These are phyloP conservation scores for Heliornis fulica DNA, from an alignment of 2,113 vertebrate species.

Conservation along the genomic window DNA sequence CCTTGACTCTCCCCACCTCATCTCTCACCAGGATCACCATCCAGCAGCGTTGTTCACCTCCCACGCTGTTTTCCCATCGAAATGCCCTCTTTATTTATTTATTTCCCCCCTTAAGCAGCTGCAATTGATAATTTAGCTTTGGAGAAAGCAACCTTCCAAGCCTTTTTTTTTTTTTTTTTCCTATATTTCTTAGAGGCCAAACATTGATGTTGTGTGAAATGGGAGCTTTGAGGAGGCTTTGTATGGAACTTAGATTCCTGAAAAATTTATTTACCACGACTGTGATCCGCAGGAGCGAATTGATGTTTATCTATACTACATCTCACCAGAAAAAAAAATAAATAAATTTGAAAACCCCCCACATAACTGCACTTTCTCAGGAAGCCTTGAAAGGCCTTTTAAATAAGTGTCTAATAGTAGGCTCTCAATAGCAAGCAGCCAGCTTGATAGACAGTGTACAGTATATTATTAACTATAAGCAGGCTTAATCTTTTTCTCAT, in stretches of 20 bases:
- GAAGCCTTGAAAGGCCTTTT: constrained; percentile 68
- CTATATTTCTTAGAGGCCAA: constrained; percentile 70
- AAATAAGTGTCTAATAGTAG: constrained; percentile 73
- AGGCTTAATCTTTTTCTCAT: constrained; percentile 70
- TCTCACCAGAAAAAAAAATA: constrained; percentile 53
- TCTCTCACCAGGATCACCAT: not conserved
- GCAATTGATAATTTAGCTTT: constrained; percentile 71
- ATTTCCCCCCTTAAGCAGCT: constrained; percentile 8
- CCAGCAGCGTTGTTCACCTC: not conserved
- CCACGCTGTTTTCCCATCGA: not conserved
- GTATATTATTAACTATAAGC: constrained; percentile 66
- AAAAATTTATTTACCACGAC: constrained; percentile 80
- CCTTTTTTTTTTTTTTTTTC: no score
- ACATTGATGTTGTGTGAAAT: constrained; percentile 74
- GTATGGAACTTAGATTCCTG: constrained; percentile 72
- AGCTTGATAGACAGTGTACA: constrained; percentile 56
- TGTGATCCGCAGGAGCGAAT: constrained; percentile 72
- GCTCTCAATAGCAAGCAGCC: constrained; percentile 53
- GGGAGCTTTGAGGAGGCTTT: constrained; percentile 74
- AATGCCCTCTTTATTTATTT: not conserved
- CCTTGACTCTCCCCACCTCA: not conserved
- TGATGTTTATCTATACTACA: constrained; percentile 75
- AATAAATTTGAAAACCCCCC: not conserved
- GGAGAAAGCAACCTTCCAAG: constrained; percentile 51
- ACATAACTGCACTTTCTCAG: constrained; percentile 66